A percentile compares a stretch with the other conserved stretches of the same genome.
Evolutionary conservation across 2,888 invertebrate genomes (phyloP).

Genomic region (Oscheius sp.): DNA sequence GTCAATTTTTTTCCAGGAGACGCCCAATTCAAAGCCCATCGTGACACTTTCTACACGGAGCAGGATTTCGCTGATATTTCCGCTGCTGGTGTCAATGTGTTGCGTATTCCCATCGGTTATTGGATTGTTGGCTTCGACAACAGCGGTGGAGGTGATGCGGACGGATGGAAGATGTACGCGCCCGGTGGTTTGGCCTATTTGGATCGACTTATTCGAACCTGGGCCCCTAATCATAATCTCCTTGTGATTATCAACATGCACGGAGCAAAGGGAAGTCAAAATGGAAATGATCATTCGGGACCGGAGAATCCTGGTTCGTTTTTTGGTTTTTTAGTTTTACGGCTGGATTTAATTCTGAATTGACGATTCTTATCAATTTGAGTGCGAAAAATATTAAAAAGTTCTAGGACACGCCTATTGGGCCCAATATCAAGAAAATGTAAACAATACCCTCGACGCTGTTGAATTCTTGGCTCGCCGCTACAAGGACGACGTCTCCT

Average conservation of each 20-base stretch:
- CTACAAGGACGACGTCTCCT: slow-evolving; percentile 12
- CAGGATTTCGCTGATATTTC: slow-evolving; percentile 18
- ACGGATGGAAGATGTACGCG: slow-evolving; percentile 24
- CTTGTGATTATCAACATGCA: slow-evolving; percentile 15
- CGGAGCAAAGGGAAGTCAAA: slow-evolving; percentile 24
- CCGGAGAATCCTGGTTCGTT: slow-evolving; percentile 4
- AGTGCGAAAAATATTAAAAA: background rate
- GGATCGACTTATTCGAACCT: background rate
- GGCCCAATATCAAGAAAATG: slow-evolving; percentile 21
- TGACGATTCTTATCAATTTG: background rate
- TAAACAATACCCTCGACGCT: slow-evolving; percentile 20
- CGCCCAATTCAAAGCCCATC: slow-evolving; percentile 4
- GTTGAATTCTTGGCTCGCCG: slow-evolving; percentile 3
- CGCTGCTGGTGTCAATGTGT: slow-evolving; percentile 4
- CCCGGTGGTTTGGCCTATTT: slow-evolving; percentile 17
- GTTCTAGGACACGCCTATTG: slow-evolving; percentile 14
- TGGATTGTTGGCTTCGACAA: slow-evolving; percentile 24
- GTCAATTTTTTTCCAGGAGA: slow-evolving; percentile 9
- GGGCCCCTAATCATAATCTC: slow-evolving; percentile 1
- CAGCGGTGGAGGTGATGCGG: slow-evolving; percentile 18
- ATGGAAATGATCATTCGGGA: slow-evolving; percentile 15
- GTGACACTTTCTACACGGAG: slow-evolving; percentile 4
- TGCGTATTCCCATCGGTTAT: slow-evolving; percentile 21
- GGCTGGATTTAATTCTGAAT: background rate
- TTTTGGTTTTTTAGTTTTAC: no score